phyloP scores from a whole-genome alignment of 35 echinoderm and acorn worm species.

The Antedon bifida region DNA sequence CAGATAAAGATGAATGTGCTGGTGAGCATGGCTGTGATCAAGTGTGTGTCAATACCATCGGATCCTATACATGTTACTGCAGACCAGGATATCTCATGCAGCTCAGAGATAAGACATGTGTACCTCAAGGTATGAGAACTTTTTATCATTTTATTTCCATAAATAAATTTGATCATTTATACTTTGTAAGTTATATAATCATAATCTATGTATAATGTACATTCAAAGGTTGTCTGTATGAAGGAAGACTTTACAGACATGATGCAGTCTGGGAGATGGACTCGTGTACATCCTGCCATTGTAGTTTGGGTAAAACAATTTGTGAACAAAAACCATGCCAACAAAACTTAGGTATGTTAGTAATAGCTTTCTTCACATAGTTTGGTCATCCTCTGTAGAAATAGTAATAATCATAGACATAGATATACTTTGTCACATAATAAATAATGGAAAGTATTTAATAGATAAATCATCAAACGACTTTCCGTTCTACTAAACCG shows the following conservation, averaged over 20 bases:
- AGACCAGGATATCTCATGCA: conserved; percentile 50
- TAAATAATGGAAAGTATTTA: no score
- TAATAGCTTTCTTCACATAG: no score
- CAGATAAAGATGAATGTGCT: conserved; percentile 78
- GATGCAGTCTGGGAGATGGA: not conserved
- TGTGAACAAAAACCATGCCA: not conserved
- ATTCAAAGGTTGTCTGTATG: not conserved
- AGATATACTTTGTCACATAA: no score
- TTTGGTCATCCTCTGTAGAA: no score
- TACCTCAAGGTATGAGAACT: conserved; percentile 43
- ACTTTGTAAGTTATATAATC: no score
- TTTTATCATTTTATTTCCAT: no score
- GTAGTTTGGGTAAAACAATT: not conserved
- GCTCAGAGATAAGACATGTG: conserved; percentile 43
- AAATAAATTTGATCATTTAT: no score
- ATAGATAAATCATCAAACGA: no score
- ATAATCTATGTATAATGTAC: no score
- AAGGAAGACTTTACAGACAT: not conserved
- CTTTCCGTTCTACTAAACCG: no score
- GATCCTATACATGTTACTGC: conserved; percentile 70
- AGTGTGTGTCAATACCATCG: conserved; percentile 60
- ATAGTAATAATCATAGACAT: no score
- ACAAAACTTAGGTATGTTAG: not conserved
- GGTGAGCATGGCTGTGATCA: conserved; percentile 52
- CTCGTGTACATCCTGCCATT: not conserved